These are phyloP conservation scores for Sinocyclocheilus anophthalmus DNA, from an alignment of 2,113 vertebrate species.

Conservation along the genomic window DNA sequence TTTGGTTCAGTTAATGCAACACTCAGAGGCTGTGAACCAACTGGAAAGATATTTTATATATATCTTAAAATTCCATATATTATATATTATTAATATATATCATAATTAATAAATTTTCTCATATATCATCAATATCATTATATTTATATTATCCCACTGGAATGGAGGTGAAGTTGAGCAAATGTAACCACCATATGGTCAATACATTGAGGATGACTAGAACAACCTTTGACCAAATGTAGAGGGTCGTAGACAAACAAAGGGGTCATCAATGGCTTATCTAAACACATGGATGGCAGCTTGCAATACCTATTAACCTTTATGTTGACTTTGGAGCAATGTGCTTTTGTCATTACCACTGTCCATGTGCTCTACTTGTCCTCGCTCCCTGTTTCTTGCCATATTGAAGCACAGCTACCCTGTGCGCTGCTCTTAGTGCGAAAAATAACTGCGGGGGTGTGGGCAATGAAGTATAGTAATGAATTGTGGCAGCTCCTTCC, in stretches of 20 bases:
- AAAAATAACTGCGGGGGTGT: background rate
- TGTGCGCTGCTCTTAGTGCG: constrained; percentile 35
- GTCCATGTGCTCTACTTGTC: constrained; percentile 40
- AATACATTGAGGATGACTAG: constrained; percentile 27
- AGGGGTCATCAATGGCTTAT: constrained; percentile 48
- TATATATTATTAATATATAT: no score
- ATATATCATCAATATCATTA: no score
- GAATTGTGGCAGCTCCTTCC: constrained; percentile 69
- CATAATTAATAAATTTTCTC: no score
- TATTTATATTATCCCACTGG: no score
- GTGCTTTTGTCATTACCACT: constrained; percentile 52
- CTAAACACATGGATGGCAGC: constrained; percentile 53
- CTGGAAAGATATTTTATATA: no score
- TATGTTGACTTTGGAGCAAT: constrained; percentile 60
- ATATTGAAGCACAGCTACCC: constrained; percentile 31
- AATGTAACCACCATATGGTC: constrained; percentile 32
- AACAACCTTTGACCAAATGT: constrained; percentile 40
- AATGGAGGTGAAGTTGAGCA: constrained; percentile 6
- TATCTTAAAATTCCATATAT: no score
- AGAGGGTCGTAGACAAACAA: constrained; percentile 32
- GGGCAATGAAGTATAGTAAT: constrained; percentile 63
- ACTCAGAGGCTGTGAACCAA: constrained; percentile 54
- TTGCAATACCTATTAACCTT: constrained; percentile 56
- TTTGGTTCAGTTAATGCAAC: constrained; percentile 60
- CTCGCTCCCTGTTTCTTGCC: constrained; percentile 4